Evolutionary conservation across 2,888 invertebrate species (phyloP), one percentile per base, ranked within the genome.

Genomic region (Nebria brevicollis): DNA sequence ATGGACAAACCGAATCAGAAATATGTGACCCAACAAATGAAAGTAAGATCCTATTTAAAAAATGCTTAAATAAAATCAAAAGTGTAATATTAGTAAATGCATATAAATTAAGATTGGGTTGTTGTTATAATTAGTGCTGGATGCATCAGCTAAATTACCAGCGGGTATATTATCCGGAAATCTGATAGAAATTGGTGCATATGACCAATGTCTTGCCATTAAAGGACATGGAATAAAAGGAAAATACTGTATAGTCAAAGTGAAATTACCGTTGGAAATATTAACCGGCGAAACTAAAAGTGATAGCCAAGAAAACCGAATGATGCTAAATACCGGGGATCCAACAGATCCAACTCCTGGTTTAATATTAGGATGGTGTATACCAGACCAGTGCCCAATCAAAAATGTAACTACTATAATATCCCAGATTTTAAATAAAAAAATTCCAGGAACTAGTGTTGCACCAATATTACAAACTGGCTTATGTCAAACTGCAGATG

Each of bases 121-220:
- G 4, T 34, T 34, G 20, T 54, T 54, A 8, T 7, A 3, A 54
- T 54, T 54, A 54, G 54, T 54, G 54, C 54, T 82, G 13, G 83
- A 83, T 72, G 82, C 82, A 11, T 77, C 78, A 11, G 73, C 73
- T 10, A 83, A 83, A 80, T 20, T 83, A 11, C 79, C 79, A 8
- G 79, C 83, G 65, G 82, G 82, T 25, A 42, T 80, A 41, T 20
- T 79, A 15, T 72, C 68, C 13, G 83, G 83, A 20, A 82, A 82
- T 70, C 11, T 82, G 10, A 74, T 77, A 66, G 83, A 80, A 42
- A 74, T 83, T n/a, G 83, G 83, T n/a, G 75, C 82, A 5, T 83
- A 79, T 72, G 81, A 83, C n/a, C 77, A 83, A 72, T 83, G 83
- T 77, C 26, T 83, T n/a, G 66, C 77, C 20, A 77, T 83, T 20